Percentiles rank a stretch among this genome's conserved stretches.
Conservation (phyloP, 2,113 vertebrate species). For the Vulpes ferrilata region DNA sequence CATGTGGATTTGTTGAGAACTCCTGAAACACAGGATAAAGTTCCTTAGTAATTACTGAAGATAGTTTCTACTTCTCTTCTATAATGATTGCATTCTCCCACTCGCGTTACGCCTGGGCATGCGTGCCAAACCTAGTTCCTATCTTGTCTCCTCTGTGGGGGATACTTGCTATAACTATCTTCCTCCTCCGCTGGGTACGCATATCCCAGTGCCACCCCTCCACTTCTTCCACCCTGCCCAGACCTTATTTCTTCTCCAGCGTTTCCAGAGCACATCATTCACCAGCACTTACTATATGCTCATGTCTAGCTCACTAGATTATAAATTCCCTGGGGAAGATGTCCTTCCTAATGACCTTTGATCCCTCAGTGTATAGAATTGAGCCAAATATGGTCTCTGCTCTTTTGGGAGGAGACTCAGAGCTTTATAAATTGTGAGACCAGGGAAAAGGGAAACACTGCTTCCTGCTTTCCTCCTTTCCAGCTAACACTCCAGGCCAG, state of each 20-base stretch:
- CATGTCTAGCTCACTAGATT: neutral
- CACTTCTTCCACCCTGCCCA: neutral
- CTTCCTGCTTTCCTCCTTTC: neutral
- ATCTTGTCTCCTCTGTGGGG: neutral
- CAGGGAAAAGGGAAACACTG: no score
- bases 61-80: neutral
- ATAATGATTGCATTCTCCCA: accelerated
- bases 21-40: neutral
- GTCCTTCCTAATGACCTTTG: neutral
- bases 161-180: neutral
- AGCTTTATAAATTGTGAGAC: neutral
- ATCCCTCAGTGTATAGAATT: neutral
- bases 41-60: neutral
- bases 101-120: neutral
- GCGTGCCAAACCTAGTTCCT: neutral
- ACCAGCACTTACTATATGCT: accelerated
- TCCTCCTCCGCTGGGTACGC: no score
- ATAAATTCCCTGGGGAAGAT: neutral
- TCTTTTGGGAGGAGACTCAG: neutral
- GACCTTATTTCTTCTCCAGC: neutral
- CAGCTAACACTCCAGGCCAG: neutral
- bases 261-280: neutral
- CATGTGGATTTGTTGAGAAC: neutral
- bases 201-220: no score
- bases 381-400: neutral